These are phyloP conservation scores for Tromatobia lineatoria DNA, from an alignment of 2,888 invertebrate genomes.

Conservation along the genomic window DNA sequence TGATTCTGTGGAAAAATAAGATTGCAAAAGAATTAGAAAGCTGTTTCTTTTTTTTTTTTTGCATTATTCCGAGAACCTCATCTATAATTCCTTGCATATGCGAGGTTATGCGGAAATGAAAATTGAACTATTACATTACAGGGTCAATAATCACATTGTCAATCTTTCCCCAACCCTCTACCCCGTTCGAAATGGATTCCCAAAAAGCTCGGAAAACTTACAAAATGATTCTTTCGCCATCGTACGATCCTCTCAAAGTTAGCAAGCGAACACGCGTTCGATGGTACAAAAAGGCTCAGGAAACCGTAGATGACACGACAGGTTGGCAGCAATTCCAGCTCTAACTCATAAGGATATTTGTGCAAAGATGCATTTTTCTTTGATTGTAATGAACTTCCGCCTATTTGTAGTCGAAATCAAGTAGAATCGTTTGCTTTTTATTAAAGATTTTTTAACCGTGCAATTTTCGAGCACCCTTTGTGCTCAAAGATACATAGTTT, in stretches of 20 bases:
- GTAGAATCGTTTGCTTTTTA: neutral
- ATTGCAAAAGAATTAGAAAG: too few species aligned
- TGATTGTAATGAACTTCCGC: too few species aligned
- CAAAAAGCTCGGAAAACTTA: constrained; percentile 6
- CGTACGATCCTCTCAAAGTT: constrained; percentile 16
- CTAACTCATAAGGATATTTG: neutral
- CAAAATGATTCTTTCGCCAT: constrained; percentile 24
- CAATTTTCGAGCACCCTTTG: too few species aligned
- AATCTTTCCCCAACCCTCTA: neutral
- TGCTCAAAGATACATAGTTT: too few species aligned
- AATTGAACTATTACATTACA: neutral
- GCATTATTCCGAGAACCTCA: too few species aligned
- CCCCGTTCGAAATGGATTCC: neutral
- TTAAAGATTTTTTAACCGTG: too few species aligned
- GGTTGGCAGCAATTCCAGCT: constrained; percentile 13
- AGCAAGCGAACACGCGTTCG: constrained; percentile 15
- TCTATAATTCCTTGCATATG: too few species aligned
- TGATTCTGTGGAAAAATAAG: too few species aligned
- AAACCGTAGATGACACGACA: neutral
- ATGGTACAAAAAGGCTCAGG: neutral
- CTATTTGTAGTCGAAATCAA: neutral
- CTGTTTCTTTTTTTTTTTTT: too few species aligned
- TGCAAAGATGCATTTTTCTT: too few species aligned
- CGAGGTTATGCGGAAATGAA: too few species aligned
- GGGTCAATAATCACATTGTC: neutral